Evolutionary conservation across 2,113 vertebrate genomes (phyloP).

Genomic region (Perognathus longimembris): DNA sequence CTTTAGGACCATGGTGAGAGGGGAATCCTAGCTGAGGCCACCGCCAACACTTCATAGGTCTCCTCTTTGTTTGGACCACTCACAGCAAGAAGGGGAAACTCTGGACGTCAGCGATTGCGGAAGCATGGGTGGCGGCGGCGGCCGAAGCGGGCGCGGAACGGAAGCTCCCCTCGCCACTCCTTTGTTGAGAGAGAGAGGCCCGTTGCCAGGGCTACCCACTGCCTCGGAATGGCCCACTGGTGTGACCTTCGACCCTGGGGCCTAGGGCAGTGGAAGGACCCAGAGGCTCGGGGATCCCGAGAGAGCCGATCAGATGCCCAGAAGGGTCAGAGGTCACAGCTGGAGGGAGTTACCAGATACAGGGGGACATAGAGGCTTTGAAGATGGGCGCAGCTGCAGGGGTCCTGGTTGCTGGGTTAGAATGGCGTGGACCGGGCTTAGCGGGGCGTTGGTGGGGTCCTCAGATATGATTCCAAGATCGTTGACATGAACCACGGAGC

Average conservation of each 20-base stretch:
- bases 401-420: not conserved
- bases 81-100: not conserved
- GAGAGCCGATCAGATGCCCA: not conserved
- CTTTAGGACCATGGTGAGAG: not conserved
- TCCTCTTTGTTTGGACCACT: slow-evolving; percentile 12
- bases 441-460: not conserved
- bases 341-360: too few relatives aligned
- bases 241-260: slow-evolving; percentile 66
- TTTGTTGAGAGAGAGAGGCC: not conserved
- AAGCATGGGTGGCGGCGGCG: not conserved
- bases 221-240: slow-evolving; percentile 46
- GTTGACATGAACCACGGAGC: not conserved
- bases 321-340: not conserved
- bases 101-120: not conserved
- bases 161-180: not conserved
- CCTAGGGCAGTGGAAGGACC: not conserved
- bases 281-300: not conserved
- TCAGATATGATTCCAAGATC: not conserved
- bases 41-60: not conserved
- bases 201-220: slow-evolving; percentile 39
- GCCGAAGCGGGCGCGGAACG: not conserved
- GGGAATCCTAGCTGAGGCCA: not conserved
- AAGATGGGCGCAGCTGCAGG: not conserved
- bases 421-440: not conserved
- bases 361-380: not conserved